Percentiles rank a stretch among this genome's conserved stretches.
These are phyloP conservation scores for Chaenodraco wilsoni DNA, from an alignment of 2,797 vertebrate species.

Conservation along the genomic window DNA sequence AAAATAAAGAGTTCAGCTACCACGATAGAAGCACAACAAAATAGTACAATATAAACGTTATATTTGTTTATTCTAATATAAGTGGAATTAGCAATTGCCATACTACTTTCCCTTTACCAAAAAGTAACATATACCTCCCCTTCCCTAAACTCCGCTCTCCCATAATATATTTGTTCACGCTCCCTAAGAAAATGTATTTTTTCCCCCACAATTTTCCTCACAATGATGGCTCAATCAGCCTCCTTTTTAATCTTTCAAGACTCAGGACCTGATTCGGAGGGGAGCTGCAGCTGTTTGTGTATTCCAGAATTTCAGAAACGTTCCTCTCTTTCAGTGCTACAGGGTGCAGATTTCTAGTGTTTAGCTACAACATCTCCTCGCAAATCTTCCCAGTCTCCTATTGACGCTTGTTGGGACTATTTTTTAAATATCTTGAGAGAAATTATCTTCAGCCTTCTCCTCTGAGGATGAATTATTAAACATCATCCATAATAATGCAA, in stretches of 20 bases:
- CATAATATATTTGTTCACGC: no score
- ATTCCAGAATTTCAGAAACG: not conserved
- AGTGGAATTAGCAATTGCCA: not conserved
- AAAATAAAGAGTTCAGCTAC: no score
- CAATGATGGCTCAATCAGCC: not conserved
- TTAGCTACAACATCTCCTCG: not conserved
- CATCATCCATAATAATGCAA: slow-evolving; percentile 29
- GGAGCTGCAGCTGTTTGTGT: slow-evolving; percentile 11
- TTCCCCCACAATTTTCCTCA: no score
- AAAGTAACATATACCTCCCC: not conserved
- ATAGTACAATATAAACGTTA: not conserved
- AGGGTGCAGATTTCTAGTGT: not conserved
- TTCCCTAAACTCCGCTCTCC: no score
- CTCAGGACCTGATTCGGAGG: not conserved
- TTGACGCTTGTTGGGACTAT: not conserved
- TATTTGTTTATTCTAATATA: not conserved
- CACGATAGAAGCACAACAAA: no score
- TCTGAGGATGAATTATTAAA: slow-evolving; percentile 38
- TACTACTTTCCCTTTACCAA: not conserved
- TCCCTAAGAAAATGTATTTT: not conserved
- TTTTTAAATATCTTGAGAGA: not conserved
- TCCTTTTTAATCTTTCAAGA: slow-evolving; percentile 1
- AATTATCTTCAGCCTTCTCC: not conserved
- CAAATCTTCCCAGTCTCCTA: not conserved
- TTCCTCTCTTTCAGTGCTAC: not conserved